Evolutionary conservation across 2,113 vertebrate species (phyloP), one percentile per base, ranked within the genome.

Genomic region (Argyrosomus japonicus): DNA sequence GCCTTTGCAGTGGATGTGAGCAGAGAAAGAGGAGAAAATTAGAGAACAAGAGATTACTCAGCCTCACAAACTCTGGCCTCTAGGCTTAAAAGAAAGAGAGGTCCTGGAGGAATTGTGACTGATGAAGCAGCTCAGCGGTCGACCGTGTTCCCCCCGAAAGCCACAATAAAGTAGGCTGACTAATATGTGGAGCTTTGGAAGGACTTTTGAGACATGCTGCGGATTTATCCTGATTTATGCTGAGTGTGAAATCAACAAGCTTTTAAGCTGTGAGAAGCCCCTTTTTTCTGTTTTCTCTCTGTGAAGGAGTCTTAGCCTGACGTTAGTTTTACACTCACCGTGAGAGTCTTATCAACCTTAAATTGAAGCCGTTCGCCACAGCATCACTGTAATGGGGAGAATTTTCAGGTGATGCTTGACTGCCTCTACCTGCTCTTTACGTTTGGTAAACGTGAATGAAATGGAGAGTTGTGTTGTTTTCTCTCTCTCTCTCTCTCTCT

Each of bases 171-270:
- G 61, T 27, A 3, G 83, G 62, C 83, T 83, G 85, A 83, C 82
- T 87, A 83, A 91, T 81, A 76, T 60, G 77, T 19, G 32, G 32
- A n/a, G 84, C 88, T 85, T 77, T 50, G 51, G 62, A 69, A 50
- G 79, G 83, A 89, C 80, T 81, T 74, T 48, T 60, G 78, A 86
- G 85, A 70, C 88, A 64, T 5, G 57, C 69, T 27, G 54, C 7
- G 71, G 89, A 70, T 92, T 87, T 89, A 86, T 87, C 57, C 68
- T 60, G 75, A 69, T 83, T 86, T 84, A 90, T 83, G 83, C 81
- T 29, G 69, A 80, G 87, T 75, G 87, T 79, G 81, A 89, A 89
- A 88, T 90, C 85, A 86, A 86, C 89, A 87, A 86, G 83, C 82
- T 77, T 70, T 83, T 85, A 90, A 90, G 73, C 82, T 3, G 12